Conservation (phyloP, 1,140 invertebrate species). For the Grapholita molesta region DNA sequence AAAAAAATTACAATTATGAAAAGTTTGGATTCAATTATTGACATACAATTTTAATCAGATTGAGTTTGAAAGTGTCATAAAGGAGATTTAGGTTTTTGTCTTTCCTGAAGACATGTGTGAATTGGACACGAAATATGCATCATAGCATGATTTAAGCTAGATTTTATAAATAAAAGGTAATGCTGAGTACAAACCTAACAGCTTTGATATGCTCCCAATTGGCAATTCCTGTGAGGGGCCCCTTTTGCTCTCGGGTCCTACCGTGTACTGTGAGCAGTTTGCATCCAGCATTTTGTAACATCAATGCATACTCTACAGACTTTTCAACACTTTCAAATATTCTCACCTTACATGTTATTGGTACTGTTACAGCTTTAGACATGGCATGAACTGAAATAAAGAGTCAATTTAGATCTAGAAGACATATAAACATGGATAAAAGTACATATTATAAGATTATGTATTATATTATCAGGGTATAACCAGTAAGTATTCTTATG, state of each 20-base stretch:
- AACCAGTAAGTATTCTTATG: too few relatives aligned
- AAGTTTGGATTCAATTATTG: too few relatives aligned
- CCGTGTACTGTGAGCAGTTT: slow-evolving; percentile 97
- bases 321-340: slow-evolving; percentile 93
- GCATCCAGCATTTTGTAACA: slow-evolving; percentile 96
- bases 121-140: background rate
- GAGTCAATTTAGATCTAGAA: slow-evolving; percentile 26
- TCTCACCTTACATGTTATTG: slow-evolving; percentile 97
- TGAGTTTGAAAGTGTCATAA: too few relatives aligned
- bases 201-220: slow-evolving; percentile 96
- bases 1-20: slow-evolving; percentile 38
- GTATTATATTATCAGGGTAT: too few relatives aligned
- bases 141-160: background rate
- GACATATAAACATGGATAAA: too few relatives aligned
- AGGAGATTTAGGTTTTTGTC: too few relatives aligned
- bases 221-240: slow-evolving; percentile 94
- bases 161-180: background rate
- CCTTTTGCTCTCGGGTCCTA: slow-evolving; percentile 97
- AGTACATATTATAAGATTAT: too few relatives aligned
- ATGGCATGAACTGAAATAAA: slow-evolving; percentile 82
- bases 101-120: too few relatives aligned
- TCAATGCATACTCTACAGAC: slow-evolving; percentile 94
- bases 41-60: too few relatives aligned
- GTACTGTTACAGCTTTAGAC: slow-evolving; percentile 85
- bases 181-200: slow-evolving; percentile 83